Base-by-base conservation (phyloP, 2,888 invertebrate species). In the Tenthredo notha region DNA sequence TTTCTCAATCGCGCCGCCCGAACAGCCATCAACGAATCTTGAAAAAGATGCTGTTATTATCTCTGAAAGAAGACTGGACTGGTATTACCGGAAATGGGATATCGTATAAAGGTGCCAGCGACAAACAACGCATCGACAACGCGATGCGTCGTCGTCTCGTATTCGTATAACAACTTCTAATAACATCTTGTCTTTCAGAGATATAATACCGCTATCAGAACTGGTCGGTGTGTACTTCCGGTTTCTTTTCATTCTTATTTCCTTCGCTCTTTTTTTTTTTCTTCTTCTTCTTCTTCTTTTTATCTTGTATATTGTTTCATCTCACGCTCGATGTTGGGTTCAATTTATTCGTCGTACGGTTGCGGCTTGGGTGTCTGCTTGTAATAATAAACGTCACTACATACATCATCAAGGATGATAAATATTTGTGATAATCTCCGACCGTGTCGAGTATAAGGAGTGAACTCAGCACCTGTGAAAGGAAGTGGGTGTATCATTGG, bases 101-200 rank as follows among this genome's bases (percentile, higher is more conserved):
- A 85, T 85, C 83, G 75, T 43, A 47, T 83, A 15, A 83, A 85
- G 86, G 87, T 85, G 85, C 87, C 84, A 85, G 84, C 85, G 65
- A 80, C 85, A 54, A 84, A 70, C 86, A 85, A 80, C 74, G 77
- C 87, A 83, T 85, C 86, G 80, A 84, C 86, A 58, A 67, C 65
- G 25, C 65, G 25, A 83, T 40, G 40, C 47, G 9, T 43, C 47
- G 9, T 40, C 43, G 15, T 47, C 21, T 29, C 37, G 61, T 43
- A 2, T 40, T 80, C 40, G 40, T 15, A 58, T 61, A 61, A 37
- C 6, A 61, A 80, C 15, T 21, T 37, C 21, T 80, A 80, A 80
- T 40, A 40, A 80, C 61, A 80, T 61, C n/a, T 80, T 61, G 10
- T 37, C 80, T 80, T 37, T 21, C 58, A 29, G 37, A 61, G 80